Percentiles rank a stretch among this genome's conserved stretches.
phyloP scores from a whole-genome alignment of 2,113 vertebrate genomes.

The Microcebus tavaratra region DNA sequence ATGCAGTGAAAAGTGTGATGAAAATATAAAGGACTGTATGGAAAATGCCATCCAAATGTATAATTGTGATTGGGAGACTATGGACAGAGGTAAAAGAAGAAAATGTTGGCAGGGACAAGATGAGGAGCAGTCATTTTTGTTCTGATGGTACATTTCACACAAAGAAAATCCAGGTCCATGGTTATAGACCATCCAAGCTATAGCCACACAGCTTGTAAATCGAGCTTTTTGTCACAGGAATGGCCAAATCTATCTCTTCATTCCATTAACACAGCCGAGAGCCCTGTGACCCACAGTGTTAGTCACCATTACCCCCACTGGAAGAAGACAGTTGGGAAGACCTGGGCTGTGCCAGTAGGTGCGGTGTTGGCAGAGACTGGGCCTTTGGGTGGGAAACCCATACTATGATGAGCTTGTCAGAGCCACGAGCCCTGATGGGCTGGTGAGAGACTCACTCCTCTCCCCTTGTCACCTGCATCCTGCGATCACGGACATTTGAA shows the following conservation, averaged over 20 bases:
- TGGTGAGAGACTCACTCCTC: background rate
- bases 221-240: background rate
- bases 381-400: background rate
- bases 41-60: background rate
- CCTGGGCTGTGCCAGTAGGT: background rate
- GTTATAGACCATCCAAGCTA: background rate
- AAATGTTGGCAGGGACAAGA: background rate
- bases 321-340: background rate
- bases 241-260: background rate
- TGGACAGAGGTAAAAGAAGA: background rate
- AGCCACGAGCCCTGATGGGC: background rate
- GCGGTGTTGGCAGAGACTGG: background rate
- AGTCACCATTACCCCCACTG: background rate
- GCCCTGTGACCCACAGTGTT: background rate
- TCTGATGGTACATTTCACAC: background rate
- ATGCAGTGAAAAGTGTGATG: background rate
- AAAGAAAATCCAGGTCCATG: background rate
- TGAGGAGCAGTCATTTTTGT: background rate
- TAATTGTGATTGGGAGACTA: background rate
- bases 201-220: background rate
- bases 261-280: background rate
- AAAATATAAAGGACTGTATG: background rate
- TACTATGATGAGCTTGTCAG: background rate
- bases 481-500: slow-evolving; percentile 3
- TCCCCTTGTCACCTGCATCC: background rate